Evolutionary conservation across 1,140 invertebrate species (phyloP).

Genomic region (Agrilus planipennis): DNA sequence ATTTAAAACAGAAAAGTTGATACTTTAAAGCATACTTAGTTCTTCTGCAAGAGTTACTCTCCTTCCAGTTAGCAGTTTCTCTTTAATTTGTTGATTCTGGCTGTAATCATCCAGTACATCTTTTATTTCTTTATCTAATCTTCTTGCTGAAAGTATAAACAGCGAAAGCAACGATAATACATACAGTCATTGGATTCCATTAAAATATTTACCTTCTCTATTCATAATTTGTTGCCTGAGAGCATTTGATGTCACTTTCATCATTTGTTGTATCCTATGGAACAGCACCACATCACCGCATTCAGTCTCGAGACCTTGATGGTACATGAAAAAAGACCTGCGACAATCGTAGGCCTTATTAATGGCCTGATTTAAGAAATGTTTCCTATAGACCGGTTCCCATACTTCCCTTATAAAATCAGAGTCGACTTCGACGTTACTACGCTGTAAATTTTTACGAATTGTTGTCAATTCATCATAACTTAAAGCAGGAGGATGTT

Average conservation of each 20-base stretch:
- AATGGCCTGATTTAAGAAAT: slow-evolving; percentile 78
- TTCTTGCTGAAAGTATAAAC: slow-evolving; percentile 49
- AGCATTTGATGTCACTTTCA: slow-evolving; percentile 89
- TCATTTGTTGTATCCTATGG: slow-evolving; percentile 92
- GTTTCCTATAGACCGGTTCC: slow-evolving; percentile 79
- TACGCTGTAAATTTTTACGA: slow-evolving; percentile 79
- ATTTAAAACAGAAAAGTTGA: too few relatives aligned
- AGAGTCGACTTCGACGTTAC: slow-evolving; percentile 69
- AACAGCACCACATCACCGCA: slow-evolving; percentile 95
- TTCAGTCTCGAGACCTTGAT: slow-evolving; percentile 61
- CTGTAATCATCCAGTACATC: slow-evolving; percentile 91
- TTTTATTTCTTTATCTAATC: slow-evolving; percentile 93
- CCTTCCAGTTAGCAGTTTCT: slow-evolving; percentile 76
- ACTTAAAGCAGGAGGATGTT: slow-evolving; percentile 60
- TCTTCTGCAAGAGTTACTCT: slow-evolving; percentile 93
- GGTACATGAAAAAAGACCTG: slow-evolving; percentile 89
- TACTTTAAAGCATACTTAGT: slow-evolving; percentile 63
- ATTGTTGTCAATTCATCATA: slow-evolving; percentile 90
- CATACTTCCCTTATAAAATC: slow-evolving; percentile 85
- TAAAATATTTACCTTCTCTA: slow-evolving; percentile 52
- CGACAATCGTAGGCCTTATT: slow-evolving; percentile 74
- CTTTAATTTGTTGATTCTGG: slow-evolving; percentile 76
- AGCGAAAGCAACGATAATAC: too few relatives aligned
- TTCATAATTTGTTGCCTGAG: slow-evolving; percentile 95
- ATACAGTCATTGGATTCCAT: too few relatives aligned